A percentile compares a stretch with the other conserved stretches of the same genome.
These are phyloP conservation scores for Bufotes viridis DNA, from an alignment of 2,797 vertebrate genomes.

Conservation along the genomic window DNA sequence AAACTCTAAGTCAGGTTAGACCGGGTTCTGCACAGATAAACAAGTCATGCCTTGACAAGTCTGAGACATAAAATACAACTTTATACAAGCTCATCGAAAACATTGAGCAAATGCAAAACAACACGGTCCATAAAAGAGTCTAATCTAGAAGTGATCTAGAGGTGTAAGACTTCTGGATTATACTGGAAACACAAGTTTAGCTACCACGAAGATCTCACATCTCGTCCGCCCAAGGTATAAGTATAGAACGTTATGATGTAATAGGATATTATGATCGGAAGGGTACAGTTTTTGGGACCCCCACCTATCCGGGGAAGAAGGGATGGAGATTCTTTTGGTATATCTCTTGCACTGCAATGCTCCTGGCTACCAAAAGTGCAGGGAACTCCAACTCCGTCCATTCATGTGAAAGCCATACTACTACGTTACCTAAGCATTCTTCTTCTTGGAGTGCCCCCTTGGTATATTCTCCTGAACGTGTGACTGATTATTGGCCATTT, in stretches of 20 bases:
- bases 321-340: background rate
- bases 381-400: background rate
- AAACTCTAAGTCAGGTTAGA: slow-evolving; percentile 27
- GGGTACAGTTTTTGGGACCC: too few relatives aligned
- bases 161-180: background rate
- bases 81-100: background rate
- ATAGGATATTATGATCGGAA: background rate
- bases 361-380: background rate
- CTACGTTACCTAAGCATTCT: background rate
- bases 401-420: background rate
- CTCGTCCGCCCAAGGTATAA: background rate
- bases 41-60: background rate
- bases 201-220: background rate
- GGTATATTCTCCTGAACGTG: too few relatives aligned
- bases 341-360: background rate
- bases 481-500: too few relatives aligned
- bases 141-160: background rate
- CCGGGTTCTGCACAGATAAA: background rate
- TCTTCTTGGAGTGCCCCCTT: background rate
- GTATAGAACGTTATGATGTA: background rate
- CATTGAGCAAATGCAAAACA: background rate
- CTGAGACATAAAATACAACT: background rate
- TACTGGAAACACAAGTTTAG: background rate
- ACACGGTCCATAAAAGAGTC: background rate
- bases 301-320: background rate